Evolutionary conservation across 2,888 invertebrate species (phyloP).

Genomic region (Scaptomyza caliginosa): DNA sequence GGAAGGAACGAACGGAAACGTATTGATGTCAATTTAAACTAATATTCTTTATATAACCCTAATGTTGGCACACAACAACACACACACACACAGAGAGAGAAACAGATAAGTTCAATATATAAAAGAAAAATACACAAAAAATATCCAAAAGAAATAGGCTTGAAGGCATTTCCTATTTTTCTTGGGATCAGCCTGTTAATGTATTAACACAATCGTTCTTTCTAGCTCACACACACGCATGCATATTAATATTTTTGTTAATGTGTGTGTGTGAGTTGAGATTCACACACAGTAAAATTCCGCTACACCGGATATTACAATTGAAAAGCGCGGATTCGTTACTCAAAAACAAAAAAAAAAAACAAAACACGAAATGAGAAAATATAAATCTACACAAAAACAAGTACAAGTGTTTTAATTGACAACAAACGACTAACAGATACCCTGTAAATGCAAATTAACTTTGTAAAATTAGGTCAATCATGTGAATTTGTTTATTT

Average conservation of each 20-base stretch:
- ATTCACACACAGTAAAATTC: conserved; percentile 67
- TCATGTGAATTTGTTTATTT: neutral
- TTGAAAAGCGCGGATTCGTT: conserved; percentile 73
- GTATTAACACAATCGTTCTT: conserved; percentile 34
- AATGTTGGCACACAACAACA: conserved; percentile 43
- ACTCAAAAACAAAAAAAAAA: conserved; percentile 30
- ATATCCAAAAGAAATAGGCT: conserved; percentile 17
- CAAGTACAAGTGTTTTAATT: neutral
- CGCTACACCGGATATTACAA: conserved; percentile 79
- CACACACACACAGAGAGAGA: conserved; percentile 29
- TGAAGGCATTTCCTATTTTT: conserved; percentile 36
- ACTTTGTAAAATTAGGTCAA: neutral
- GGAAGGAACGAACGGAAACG: neutral
- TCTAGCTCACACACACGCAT: conserved; percentile 7
- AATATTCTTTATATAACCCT: conserved; percentile 58
- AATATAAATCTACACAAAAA: conserved; percentile 49
- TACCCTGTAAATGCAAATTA: neutral
- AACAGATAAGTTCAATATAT: conserved; percentile 52
- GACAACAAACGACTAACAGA: neutral
- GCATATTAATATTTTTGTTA: neutral
- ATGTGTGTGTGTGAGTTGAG: conserved; percentile 10
- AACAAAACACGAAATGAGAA: neutral
- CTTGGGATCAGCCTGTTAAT: conserved; percentile 36
- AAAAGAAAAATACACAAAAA: conserved; percentile 32
- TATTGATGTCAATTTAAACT: conserved; percentile 10